Conservation (phyloP, 1,140 invertebrate genomes). For the Drosophila willistoni region DNA sequence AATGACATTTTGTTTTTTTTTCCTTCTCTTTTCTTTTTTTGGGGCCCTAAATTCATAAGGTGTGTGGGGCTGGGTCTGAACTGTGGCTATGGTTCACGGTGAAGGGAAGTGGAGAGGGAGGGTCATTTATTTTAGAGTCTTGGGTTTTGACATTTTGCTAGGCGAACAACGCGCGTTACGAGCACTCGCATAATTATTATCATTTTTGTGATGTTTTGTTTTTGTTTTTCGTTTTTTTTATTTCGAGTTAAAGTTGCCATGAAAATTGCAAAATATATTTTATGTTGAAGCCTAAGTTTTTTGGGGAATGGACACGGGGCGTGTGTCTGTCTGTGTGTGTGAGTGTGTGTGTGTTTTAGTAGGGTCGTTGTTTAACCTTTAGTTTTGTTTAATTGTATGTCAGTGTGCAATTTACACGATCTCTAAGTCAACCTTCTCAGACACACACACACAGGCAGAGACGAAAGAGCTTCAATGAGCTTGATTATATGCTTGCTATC, state of each 20-base stretch:
- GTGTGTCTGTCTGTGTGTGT: not conserved
- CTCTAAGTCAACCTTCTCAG: not conserved
- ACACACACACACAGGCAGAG: too few relatives aligned
- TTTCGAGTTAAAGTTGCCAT: conserved; percentile 10
- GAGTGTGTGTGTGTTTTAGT: not conserved
- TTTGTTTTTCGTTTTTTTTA: not conserved
- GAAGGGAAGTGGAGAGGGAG: not conserved
- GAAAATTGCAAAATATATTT: conserved; percentile 11
- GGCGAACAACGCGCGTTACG: conserved; percentile 1
- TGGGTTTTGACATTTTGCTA: not conserved
- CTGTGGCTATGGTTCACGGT: not conserved
- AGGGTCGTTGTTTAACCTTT: conserved; percentile 9
- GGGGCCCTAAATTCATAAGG: not conserved
- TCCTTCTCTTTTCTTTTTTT: not conserved
- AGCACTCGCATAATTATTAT: conserved; percentile 12
- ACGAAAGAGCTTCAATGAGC: too few relatives aligned
- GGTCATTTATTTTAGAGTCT: not conserved
- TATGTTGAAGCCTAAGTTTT: not conserved
- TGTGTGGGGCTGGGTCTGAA: not conserved
- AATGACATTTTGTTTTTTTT: conserved; percentile 7
- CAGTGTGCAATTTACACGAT: conserved; percentile 11
- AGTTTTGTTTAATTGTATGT: conserved; percentile 1
- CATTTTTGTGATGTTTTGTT: not conserved
- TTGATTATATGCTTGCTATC: too few relatives aligned
- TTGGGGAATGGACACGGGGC: conserved; percentile 7